Evolutionary conservation across 2,113 vertebrate genomes (phyloP).

Genomic region (Equus przewalskii): DNA sequence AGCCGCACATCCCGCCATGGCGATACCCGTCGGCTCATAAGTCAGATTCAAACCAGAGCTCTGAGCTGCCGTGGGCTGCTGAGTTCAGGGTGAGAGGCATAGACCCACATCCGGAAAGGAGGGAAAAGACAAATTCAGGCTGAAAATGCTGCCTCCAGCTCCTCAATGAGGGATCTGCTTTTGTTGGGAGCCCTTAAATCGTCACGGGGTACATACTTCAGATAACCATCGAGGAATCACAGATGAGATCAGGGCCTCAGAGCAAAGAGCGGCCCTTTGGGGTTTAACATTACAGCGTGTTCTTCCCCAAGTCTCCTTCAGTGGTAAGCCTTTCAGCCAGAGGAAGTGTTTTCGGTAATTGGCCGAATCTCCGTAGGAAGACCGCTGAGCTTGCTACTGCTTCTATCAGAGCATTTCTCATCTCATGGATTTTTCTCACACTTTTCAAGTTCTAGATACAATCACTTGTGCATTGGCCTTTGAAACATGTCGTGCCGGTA

Average conservation of each 20-base stretch:
- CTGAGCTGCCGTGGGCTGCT: background rate
- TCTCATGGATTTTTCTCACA: conserved; percentile 61
- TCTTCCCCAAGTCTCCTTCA: conserved; percentile 63
- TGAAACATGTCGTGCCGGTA: background rate
- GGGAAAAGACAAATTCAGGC: conserved; percentile 33
- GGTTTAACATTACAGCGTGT: conserved; percentile 69
- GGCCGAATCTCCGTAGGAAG: conserved; percentile 72
- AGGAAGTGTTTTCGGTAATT: conserved; percentile 74
- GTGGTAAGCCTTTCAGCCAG: conserved; percentile 68
- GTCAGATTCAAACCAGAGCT: background rate
- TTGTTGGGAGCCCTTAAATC: conserved; percentile 65
- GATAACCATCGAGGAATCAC: conserved; percentile 73
- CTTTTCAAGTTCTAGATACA: conserved; percentile 68
- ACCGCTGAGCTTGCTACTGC: conserved; percentile 43
- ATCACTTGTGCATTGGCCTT: conserved; percentile 48
- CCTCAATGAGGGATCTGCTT: conserved; percentile 66
- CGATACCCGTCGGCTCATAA: background rate
- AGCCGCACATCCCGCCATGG: accelerated
- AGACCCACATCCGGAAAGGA: background rate
- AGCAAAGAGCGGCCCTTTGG: conserved; percentile 64
- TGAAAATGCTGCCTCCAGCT: conserved; percentile 28
- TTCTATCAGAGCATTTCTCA: conserved; percentile 1
- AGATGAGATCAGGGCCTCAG: conserved; percentile 72
- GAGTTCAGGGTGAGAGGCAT: conserved; percentile 8
- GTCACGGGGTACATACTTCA: conserved; percentile 48